Evolutionary conservation across 2,797 vertebrate genomes (phyloP).

Genomic region (Hapalemur alaotrensis): DNA sequence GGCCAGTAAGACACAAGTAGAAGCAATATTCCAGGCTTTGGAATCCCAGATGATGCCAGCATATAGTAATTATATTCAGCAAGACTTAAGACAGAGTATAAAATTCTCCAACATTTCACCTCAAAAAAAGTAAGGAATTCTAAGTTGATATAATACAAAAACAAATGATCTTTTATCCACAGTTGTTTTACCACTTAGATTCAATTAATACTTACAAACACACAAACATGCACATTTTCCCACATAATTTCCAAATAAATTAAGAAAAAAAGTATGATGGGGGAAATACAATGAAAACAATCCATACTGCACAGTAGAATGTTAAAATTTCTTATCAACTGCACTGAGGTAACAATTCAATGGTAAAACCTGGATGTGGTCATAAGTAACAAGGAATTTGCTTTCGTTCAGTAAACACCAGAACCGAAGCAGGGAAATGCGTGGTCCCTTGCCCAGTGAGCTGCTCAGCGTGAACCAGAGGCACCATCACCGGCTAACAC

Average conservation of each 20-base stretch:
- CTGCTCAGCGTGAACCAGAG: not conserved
- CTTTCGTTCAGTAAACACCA: not conserved
- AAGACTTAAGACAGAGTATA: not conserved
- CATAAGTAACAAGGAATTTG: not conserved
- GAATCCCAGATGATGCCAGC: not conserved
- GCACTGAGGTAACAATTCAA: not conserved
- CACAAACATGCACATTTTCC: not conserved
- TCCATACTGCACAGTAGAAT: not conserved
- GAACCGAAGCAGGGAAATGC: not conserved
- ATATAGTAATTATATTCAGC: not conserved
- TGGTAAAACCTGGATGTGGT: not conserved
- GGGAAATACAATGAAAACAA: not conserved
- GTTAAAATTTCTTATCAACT: not conserved
- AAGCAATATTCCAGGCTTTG: not conserved
- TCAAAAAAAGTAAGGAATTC: conserved; percentile 4
- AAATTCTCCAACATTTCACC: not conserved
- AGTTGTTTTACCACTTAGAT: not conserved
- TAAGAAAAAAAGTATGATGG: not conserved
- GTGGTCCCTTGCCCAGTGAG: not conserved
- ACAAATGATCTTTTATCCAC: not conserved
- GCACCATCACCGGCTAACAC: not conserved
- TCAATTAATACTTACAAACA: conserved; percentile 45
- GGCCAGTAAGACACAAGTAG: not conserved
- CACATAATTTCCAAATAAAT: not conserved
- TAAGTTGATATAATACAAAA: conserved; percentile 2